A percentile compares a stretch with the other conserved stretches of the same genome.
Conservation (phyloP, 2,113 vertebrate genomes). For the Mus pahari region DNA sequence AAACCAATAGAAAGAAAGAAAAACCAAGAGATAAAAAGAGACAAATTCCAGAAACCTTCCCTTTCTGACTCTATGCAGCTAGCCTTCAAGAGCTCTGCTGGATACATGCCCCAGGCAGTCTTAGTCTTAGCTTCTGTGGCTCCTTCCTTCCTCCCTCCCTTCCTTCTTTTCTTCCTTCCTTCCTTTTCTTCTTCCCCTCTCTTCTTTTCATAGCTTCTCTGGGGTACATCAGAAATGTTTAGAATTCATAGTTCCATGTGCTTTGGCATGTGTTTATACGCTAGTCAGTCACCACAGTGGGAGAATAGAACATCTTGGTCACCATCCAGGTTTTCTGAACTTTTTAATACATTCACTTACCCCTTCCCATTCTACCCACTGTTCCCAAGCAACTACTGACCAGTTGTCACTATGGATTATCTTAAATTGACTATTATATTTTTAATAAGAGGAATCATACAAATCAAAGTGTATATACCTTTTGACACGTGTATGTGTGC, state of each 20-base stretch:
- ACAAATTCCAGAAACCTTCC: conserved; percentile 1
- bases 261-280: neutral
- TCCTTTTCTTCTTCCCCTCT: neutral
- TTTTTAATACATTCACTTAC: neutral
- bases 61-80: neutral
- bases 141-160: neutral
- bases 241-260: neutral
- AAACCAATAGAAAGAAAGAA: neutral
- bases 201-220: neutral
- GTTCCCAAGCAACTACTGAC: neutral
- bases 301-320: neutral
- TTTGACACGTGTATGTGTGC: neutral
- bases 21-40: conserved; percentile 41
- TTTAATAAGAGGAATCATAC: conserved; percentile 7
- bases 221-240: neutral
- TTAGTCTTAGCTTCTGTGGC: neutral
- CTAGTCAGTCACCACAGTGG: neutral
- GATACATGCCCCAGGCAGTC: neutral
- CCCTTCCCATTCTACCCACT: neutral
- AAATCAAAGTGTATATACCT: neutral
- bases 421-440: neutral
- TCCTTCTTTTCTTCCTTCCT: neutral
- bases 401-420: neutral
- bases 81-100: neutral
- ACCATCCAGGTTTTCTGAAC: neutral